A percentile compares a stretch with the other conserved stretches of the same genome.
Evolutionary conservation across 2,113 vertebrate species (phyloP).

Genomic region (Malurus elegans): DNA sequence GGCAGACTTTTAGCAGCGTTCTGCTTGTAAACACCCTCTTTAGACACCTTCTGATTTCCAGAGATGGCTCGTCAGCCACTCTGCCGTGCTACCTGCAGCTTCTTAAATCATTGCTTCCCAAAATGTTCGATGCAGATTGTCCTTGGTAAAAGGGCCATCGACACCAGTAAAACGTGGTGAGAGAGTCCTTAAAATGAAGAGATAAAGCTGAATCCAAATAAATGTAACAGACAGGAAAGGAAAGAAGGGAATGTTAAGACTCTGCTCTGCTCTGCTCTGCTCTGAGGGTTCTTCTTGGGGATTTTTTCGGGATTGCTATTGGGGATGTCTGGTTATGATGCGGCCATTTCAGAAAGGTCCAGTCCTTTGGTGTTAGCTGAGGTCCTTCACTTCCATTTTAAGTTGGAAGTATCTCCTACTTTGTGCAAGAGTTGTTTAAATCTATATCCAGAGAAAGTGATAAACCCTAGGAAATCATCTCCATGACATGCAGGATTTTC

Average conservation of each 20-base stretch:
- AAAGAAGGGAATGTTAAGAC: neutral
- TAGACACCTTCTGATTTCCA: conserved; percentile 44
- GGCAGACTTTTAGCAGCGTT: conserved; percentile 45
- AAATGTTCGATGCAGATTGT: neutral
- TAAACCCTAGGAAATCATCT: neutral
- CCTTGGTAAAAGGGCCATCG: neutral
- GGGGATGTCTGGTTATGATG: neutral
- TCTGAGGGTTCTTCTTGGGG: neutral
- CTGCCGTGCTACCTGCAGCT: neutral
- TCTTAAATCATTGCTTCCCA: neutral
- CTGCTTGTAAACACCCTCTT: conserved; percentile 50
- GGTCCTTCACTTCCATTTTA: neutral
- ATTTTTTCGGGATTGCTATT: neutral
- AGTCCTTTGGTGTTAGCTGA: neutral
- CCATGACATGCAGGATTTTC: neutral
- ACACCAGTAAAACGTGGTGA: accelerated
- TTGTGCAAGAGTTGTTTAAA: neutral
- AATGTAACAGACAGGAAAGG: neutral
- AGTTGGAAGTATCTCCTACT: neutral
- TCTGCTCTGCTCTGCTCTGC: neutral
- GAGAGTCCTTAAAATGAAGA: neutral
- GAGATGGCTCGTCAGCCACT: neutral
- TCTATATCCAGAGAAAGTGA: neutral
- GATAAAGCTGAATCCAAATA: neutral
- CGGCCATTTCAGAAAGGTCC: neutral